Base-by-base conservation (phyloP, 2,888 invertebrate species). In the Protonemura montana region DNA sequence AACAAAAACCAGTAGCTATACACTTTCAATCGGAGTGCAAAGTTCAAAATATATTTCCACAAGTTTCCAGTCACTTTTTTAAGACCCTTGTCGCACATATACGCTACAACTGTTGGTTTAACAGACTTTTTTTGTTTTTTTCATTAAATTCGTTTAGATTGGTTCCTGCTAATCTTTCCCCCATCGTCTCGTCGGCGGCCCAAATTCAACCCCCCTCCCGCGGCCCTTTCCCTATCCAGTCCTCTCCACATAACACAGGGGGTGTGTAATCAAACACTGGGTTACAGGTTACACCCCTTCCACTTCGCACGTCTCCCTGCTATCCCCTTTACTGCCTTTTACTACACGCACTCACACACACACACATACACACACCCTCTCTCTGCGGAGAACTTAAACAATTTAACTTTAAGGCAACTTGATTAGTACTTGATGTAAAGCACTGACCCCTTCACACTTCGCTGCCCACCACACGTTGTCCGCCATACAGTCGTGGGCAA, bases 391-490 rank as follows among this genome's bases (percentile, higher is more conserved):
- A 88, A 88, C 87, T 88, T 88, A 88, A 88, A 88, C 87, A 87
- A 87, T 87, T 87, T 87, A 87, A 87, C 87, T 87, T 87, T 87
- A 87, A 86, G 86, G 85, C 85, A 87, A 87, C 87, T 87, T 87
- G 86, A 87, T 87, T 87, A 87, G 82, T 86, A 86, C 86, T 86
- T 86, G 86, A 84, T 84, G 84, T 84, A 84, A 83, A 42, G 59
- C 59, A 25, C 84, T 84, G 84, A 84, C 84, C 84, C 28, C 84
- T 84, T 26, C 27, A 16, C 76, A n/a, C 76, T 25, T 76, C 21
- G 76, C 76, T 76, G 29, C 27, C 13, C 84, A 13, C 59, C 28
- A 1, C 84, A 76, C 84, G 6, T 13, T 28, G 83, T 1, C 81
- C 3, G n/a, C 2, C 21, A 59, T 3, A 21, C 59, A 7, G 59